Evolutionary conservation across 2,113 vertebrate species (phyloP).

Genomic region (Xiphophorus couchianus): DNA sequence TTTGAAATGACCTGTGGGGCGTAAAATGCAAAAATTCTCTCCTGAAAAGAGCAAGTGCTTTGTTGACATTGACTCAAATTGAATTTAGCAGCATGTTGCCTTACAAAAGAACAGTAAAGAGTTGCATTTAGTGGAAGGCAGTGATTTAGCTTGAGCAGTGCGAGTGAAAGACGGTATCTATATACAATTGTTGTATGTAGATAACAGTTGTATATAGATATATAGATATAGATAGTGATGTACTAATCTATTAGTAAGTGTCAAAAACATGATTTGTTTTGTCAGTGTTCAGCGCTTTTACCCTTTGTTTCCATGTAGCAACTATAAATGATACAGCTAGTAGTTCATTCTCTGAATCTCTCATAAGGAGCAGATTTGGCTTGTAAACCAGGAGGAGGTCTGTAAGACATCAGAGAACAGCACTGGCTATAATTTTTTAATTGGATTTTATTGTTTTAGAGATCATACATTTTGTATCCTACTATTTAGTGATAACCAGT

Average conservation of each 20-base stretch:
- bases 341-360: slow-evolving; percentile 36
- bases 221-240: too few relatives aligned
- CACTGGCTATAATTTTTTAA: neutral
- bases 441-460: neutral
- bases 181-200: neutral
- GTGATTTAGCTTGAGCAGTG: neutral
- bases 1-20: slow-evolving; percentile 2
- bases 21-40: neutral
- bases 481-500: neutral
- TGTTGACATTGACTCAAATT: neutral
- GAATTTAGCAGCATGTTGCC: neutral
- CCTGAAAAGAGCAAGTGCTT: neutral
- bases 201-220: neutral
- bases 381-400: slow-evolving; percentile 12
- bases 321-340: slow-evolving; percentile 31
- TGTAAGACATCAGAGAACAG: neutral
- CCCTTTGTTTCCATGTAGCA: slow-evolving; percentile 20
- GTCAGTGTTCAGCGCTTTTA: slow-evolving; percentile 14
- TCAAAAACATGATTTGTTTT: neutral
- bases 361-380: slow-evolving; percentile 36
- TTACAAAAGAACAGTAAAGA: neutral
- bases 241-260: neutral
- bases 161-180: neutral
- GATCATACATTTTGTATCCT: neutral
- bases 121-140: neutral